Conservation (phyloP, 2,888 invertebrate genomes). For the Myopa testacea region DNA sequence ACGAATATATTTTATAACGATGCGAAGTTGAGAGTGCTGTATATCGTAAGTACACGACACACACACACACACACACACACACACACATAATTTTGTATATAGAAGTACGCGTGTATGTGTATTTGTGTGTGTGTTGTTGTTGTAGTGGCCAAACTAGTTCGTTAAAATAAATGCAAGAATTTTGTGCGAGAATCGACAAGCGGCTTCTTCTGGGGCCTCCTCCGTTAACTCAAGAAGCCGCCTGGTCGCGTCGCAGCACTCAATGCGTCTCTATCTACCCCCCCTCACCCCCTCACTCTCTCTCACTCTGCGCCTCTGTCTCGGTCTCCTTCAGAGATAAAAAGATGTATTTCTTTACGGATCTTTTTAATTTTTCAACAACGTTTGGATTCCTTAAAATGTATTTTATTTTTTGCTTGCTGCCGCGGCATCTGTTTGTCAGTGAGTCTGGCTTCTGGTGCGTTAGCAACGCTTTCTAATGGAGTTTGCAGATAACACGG, state of each 20-base stretch:
- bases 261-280: conserved; percentile 39
- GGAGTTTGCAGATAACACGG: conserved; percentile 19
- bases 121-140: conserved; percentile 54
- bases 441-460: conserved; percentile 51
- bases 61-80: conserved; percentile 17
- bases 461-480: conserved; percentile 37
- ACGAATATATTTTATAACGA: conserved; percentile 61
- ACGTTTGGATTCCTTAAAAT: conserved; percentile 60
- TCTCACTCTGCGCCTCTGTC: not conserved
- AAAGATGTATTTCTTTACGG: conserved; percentile 63
- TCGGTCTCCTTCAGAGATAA: not conserved
- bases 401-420: conserved; percentile 48
- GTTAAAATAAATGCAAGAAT: conserved; percentile 64
- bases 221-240: not conserved
- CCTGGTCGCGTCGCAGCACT: not conserved
- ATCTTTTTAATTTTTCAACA: conserved; percentile 52
- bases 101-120: not conserved
- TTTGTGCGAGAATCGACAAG: conserved; percentile 30
- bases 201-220: not conserved
- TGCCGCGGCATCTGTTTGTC: conserved; percentile 49
- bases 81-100: not conserved
- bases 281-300: not conserved
- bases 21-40: conserved; percentile 8
- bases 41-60: not conserved
- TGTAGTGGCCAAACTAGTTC: conserved; percentile 64